Evolutionary conservation across 2,113 vertebrate genomes (phyloP), one percentile per base, ranked within the genome.

Genomic region (Furnarius figulus): DNA sequence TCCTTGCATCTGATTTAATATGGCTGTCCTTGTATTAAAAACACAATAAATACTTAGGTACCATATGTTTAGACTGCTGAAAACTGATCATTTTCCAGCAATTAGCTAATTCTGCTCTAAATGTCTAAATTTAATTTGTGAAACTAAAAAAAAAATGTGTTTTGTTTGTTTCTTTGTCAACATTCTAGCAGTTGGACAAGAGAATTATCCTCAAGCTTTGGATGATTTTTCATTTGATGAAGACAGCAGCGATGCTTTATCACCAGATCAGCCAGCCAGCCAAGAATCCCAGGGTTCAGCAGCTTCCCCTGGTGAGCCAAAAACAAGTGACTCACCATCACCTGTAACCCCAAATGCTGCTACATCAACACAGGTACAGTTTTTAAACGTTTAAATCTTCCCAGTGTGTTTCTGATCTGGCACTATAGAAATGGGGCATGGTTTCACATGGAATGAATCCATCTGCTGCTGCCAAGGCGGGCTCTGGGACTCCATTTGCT

Each of bases 251-350:
- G 99, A 99, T 12, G 99, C 99, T 44, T 94, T 99, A 94, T 99
- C 99, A 85, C 99, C 99, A 3, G 99, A 99, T 95, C 99, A 99
- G 77, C 99, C 99, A 2, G 99, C 98, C 49, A 99, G 99, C 97
- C 99, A 99, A 95, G 99, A 99, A 97, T 99, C 99, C 10, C 99
- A 99, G 94, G 97, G 97, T 44, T 99, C 99, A 62, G 98, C 97
- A 11, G 97, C 99, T 5, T 99, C 99, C 77, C 99, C 99, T 10
- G 98, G 92, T 63, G 99, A 99, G 84, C 94, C 85, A 88, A 99
- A 98, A 98, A 17, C 88, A 17, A 98, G 95, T 46, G 99, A 99
- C 92, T 98, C 98, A 1, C 97, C 98, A 25, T 98, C 98, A 85
- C 98, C 98, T 62, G 17, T 92, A 71, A 95, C 97, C 25, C 46